Evolutionary conservation across 2,113 vertebrate species (phyloP), one percentile per base, ranked within the genome.

Genomic region (Plecotus auritus): DNA sequence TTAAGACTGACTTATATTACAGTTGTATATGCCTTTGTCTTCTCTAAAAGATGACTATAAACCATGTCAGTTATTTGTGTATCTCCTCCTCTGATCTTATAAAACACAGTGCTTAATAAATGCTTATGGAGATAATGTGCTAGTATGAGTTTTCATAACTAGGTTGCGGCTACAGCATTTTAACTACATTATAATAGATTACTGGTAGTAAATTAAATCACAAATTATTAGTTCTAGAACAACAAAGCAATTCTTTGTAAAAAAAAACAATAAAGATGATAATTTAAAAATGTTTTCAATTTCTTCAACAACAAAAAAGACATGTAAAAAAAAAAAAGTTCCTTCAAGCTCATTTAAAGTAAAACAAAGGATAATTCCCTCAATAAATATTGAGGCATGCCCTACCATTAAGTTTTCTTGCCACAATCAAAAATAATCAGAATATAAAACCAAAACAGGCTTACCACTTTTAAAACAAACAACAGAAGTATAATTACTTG

Each of bases 141-240:
- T 92, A 84, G 30, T 51, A 8, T 82, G 28, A 81, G 23, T 88
- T 93, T 92, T 88, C 42, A 51, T 85, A 93, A 92, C 42, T 59
- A 85, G 26, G 40, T 80, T 51, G 35, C 12, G 78, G 40, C 35
- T 42, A 2, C 70, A 81, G 69, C 26, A 81, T 74, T 88, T 61
- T 82, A 88, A 90, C 35, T 72, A 83, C 5, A 40, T 72, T 69
- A 88, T 26, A 9, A 16, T 35, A 54, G 4, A 70, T 82, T 66
- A 88, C 35, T 80, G 89, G 61, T 47, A 93, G 67, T 93, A 93
- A 91, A 80, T 72, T 69, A 88, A 88, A 56, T 84, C n/a, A 78
- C 23, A 90, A 93, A 64, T 42, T 88, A 85, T 67, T 78, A 95
- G 22, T 45, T 95, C 59, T 45, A 88, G n/a, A 94, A 92, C 59